Evolutionary conservation across 2,888 invertebrate species (phyloP), one percentile per base, ranked within the genome.

Genomic region (Suillia variegata): DNA sequence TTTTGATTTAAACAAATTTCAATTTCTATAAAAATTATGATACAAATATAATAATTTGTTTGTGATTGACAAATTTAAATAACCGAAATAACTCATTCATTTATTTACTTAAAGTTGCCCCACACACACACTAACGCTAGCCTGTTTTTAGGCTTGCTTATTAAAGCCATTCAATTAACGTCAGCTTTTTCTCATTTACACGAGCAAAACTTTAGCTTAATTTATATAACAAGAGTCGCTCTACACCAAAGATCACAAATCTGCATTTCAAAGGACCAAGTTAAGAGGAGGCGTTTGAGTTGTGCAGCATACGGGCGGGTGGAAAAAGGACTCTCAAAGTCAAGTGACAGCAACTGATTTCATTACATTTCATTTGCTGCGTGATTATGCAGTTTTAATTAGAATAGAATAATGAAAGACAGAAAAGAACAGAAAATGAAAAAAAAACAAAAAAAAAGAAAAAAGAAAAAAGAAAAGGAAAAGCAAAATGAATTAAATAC

Each of bases 341-440:
- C 60, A 60, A 60, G 56, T 56, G 60, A 60, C 60, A 60, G 52
- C 38, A 60, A 60, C 60, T 60, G 60, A 60, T 61, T 61, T 61
- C 56, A 63, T 58, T 63, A 61, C 61, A 56, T 61, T 61, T 59
- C 61, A 61, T 61, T 61, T 63, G 61, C 56, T 61, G 59, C 56
- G 59, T 60, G 60, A 60, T 60, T 60, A 60, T 60, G 60, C 60
- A 56, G 56, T 63, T 63, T 63, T 63, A 63, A 63, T 63, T 63
- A 63, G 59, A 62, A 60, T 60, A 58, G 52, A 62, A 62, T 61
- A 54, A 62, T 48, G 56, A 49, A 54, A 53, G 21, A 38, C 15
- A 56, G 33, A 45, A 51, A 52, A 38, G n/a, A 4, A n/a, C 38
- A 6, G 45, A 4, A 45, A 45, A 45, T 17, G 20, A 45, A n/a